Conservation (phyloP, 2,113 vertebrate species). For the Petaurus breviceps region DNA sequence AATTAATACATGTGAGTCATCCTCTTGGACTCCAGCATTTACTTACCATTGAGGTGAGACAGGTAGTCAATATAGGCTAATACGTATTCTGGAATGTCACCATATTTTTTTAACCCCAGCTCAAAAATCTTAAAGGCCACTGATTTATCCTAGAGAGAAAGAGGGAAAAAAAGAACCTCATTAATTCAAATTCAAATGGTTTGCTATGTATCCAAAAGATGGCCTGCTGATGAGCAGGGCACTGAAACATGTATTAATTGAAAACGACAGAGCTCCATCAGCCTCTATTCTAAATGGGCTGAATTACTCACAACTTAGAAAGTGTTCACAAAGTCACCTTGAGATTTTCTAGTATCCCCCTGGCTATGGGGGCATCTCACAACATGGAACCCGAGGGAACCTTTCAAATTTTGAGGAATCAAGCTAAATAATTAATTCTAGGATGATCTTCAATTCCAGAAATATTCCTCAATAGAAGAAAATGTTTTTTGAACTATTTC, state of each 20-base stretch:
- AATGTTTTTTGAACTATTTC: neutral
- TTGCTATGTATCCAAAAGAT: constrained; percentile 34
- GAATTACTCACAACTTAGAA: constrained; percentile 19
- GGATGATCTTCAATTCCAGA: constrained; percentile 32
- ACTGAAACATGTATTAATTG: constrained; percentile 41
- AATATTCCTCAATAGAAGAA: constrained; percentile 48
- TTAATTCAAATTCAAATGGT: neutral
- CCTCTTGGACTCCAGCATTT: constrained; percentile 42
- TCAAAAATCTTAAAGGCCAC: constrained; percentile 99
- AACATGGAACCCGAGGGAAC: neutral
- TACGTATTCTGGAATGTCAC: constrained; percentile 99
- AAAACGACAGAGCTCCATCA: constrained; percentile 38
- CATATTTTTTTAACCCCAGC: constrained; percentile 98
- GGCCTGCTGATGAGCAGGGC: neutral
- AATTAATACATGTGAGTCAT: constrained; percentile 46
- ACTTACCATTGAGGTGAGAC: constrained; percentile 98
- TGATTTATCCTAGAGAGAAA: constrained; percentile 93
- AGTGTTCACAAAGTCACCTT: constrained; percentile 26
- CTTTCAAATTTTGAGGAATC: constrained; percentile 39
- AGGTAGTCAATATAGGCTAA: constrained; percentile 99
- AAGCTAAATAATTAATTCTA: constrained; percentile 28
- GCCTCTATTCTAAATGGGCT: too few relatives aligned
- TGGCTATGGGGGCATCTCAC: neutral
- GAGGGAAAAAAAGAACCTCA: constrained; percentile 43
- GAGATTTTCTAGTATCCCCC: neutral